These are phyloP conservation scores for Chelonoidis abingdonii DNA, from an alignment of 2,113 vertebrate species.

Conservation along the genomic window DNA sequence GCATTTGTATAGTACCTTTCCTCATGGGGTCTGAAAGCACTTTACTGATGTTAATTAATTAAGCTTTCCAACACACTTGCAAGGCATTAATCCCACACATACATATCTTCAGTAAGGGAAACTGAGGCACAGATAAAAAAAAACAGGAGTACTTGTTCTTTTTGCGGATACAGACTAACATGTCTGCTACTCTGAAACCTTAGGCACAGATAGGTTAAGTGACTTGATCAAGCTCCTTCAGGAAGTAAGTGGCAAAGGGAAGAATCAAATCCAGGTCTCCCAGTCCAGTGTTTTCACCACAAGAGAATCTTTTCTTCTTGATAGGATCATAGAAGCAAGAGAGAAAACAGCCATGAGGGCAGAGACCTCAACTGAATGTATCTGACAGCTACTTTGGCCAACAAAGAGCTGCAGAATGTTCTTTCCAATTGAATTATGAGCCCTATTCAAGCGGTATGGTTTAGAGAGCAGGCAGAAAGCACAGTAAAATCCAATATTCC, in stretches of 20 bases:
- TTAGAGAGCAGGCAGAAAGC: background rate
- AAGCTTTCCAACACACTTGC: conserved; percentile 28
- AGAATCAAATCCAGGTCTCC: background rate
- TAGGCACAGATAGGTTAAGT: background rate
- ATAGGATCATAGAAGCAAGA: background rate
- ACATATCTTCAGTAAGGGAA: conserved; percentile 37
- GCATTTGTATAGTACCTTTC: background rate
- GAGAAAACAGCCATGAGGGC: background rate
- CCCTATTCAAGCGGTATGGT: background rate
- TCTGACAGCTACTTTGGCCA: background rate
- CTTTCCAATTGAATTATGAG: background rate
- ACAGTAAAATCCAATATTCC: rapidly evolving
- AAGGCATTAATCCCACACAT: conserved; percentile 43
- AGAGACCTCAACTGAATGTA: background rate
- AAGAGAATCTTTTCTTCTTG: background rate
- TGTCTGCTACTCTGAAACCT: no score
- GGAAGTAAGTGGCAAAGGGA: background rate
- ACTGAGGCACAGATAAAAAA: background rate
- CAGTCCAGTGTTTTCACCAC: background rate
- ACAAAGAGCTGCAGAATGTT: background rate
- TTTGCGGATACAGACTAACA: no score
- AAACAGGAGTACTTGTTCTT: no score
- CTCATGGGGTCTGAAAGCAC: background rate
- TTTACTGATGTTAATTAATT: conserved; percentile 23
- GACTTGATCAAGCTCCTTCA: background rate